Conservation (phyloP, 2,113 vertebrate species). For the Halichoeres trimaculatus region DNA sequence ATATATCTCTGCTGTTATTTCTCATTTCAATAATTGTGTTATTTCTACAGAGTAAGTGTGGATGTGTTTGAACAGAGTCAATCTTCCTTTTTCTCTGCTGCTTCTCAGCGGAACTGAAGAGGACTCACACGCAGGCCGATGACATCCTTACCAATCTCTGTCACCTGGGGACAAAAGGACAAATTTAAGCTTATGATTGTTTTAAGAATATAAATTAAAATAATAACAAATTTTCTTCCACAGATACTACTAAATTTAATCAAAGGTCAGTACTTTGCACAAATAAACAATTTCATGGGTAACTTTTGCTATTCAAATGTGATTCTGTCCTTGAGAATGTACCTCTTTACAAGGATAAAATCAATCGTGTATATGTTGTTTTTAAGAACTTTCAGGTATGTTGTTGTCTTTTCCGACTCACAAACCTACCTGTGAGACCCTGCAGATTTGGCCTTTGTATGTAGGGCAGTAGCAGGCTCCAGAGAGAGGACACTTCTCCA, state of each 20-base stretch:
- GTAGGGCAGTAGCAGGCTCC: conserved; percentile 94
- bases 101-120: conserved; percentile 92
- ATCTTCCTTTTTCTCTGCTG: neutral
- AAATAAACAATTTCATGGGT: no score
- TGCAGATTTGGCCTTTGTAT: conserved; percentile 94
- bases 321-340: no score
- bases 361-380: neutral
- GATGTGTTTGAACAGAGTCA: conserved; percentile 20
- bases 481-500: conserved; percentile 95
- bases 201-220: no score
- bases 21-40: conserved; percentile 8
- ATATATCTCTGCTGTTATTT: conserved; percentile 25
- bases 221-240: no score
- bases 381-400: neutral
- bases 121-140: conserved; percentile 96
- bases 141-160: conserved; percentile 95
- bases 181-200: neutral
- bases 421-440: conserved; percentile 89
- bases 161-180: conserved; percentile 83
- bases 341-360: neutral
- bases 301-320: no score
- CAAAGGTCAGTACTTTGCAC: no score
- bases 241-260: no score
- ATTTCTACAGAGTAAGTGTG: conserved; percentile 31
- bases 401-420: neutral